phyloP scores from a whole-genome alignment of 2,797 vertebrate genomes.

The Malacoraja senta region DNA sequence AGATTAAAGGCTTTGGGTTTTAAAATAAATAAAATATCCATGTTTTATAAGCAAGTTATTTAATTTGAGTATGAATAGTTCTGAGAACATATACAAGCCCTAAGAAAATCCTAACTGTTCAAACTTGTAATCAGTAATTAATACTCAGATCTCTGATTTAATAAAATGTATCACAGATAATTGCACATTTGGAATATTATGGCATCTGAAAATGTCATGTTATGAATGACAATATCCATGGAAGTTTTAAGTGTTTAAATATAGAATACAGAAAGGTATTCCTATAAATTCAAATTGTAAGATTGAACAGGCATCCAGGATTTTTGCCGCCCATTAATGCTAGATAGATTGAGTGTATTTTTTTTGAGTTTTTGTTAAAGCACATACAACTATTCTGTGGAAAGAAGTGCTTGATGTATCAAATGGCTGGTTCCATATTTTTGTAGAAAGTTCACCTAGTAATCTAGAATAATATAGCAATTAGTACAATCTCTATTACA shows the following conservation, averaged over 20 bases:
- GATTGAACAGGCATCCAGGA: not conserved
- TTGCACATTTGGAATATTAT: not conserved
- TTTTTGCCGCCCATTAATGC: not conserved
- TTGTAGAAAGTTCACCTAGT: not conserved
- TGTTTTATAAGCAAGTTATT: not conserved
- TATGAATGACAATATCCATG: not conserved
- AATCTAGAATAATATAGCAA: not conserved
- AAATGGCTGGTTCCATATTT: not conserved
- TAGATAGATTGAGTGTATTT: not conserved
- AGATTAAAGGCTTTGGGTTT: not conserved
- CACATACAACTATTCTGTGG: not conserved
- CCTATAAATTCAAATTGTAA: not conserved
- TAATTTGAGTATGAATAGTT: not conserved
- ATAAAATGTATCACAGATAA: too few relatives aligned
- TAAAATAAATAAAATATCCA: not conserved
- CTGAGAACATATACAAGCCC: not conserved
- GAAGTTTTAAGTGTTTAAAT: not conserved
- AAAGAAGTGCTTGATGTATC: not conserved
- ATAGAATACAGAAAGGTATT: not conserved
- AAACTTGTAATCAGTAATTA: conserved; percentile 4
- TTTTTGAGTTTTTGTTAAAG: not conserved
- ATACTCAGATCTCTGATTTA: too few relatives aligned
- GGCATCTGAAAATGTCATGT: not conserved
- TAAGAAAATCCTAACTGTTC: not conserved
- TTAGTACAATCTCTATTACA: not conserved